phyloP scores from a whole-genome alignment of 2,888 invertebrate genomes.

The Cyclophora punctaria region DNA sequence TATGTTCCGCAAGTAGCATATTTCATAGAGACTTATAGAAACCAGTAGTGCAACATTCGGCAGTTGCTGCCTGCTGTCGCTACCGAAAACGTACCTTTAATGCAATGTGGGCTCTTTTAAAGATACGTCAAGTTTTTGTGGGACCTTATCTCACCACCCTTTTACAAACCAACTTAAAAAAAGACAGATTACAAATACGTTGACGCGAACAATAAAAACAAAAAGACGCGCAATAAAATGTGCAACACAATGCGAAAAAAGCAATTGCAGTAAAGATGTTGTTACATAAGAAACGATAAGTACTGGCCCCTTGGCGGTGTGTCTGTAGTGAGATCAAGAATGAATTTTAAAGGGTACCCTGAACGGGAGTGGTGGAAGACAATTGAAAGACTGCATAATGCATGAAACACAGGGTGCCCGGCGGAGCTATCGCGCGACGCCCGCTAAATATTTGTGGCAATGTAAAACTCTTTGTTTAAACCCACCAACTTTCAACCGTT shows the following conservation, averaged over 20 bases:
- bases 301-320: slow-evolving; percentile 28
- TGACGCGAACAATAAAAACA: too few species aligned
- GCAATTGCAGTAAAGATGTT: slow-evolving; percentile 2
- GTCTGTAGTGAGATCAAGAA: slow-evolving; percentile 28
- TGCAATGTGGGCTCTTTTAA: too few species aligned
- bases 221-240: neutral
- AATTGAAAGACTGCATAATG: slow-evolving; percentile 62
- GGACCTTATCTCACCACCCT: too few species aligned
- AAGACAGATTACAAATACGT: too few species aligned
- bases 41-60: too few species aligned
- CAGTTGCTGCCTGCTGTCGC: too few species aligned
- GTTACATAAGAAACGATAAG: slow-evolving; percentile 33
- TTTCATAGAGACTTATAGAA: too few species aligned
- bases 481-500: slow-evolving; percentile 5
- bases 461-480: slow-evolving; percentile 18
- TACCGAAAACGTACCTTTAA: too few species aligned
- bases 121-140: too few species aligned
- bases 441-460: slow-evolving; percentile 36
- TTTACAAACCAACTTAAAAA: too few species aligned
- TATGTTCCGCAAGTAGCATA: too few species aligned
- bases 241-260: slow-evolving; percentile 1
- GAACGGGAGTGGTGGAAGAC: slow-evolving; percentile 33
- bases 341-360: slow-evolving; percentile 46
- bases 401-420: slow-evolving; percentile 35
- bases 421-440: slow-evolving; percentile 26